Percentiles rank a stretch among this genome's conserved stretches.
These are phyloP conservation scores for Pterois miles DNA, from an alignment of 2,797 vertebrate genomes.

Conservation along the genomic window DNA sequence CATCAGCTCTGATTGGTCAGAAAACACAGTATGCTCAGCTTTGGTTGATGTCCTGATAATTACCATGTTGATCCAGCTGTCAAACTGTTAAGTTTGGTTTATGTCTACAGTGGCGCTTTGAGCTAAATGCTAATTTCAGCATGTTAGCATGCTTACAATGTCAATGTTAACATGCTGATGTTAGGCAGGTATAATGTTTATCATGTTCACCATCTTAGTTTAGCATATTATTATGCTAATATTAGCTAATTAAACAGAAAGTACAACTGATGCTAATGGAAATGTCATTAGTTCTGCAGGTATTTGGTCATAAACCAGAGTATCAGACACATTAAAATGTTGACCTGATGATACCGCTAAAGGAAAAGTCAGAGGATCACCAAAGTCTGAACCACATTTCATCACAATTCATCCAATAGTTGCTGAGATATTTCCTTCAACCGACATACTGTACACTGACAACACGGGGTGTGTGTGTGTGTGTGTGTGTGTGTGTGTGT, in stretches of 20 bases:
- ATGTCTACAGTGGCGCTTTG: too few relatives aligned
- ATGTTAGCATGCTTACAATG: too few relatives aligned
- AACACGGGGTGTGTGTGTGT: background rate
- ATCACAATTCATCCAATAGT: background rate
- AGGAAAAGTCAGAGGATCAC: too few relatives aligned
- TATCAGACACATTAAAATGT: too few relatives aligned
- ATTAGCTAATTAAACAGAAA: background rate
- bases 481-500: too few relatives aligned
- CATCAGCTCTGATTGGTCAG: constrained; percentile 86
- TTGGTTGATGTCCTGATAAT: background rate
- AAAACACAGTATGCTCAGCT: background rate
- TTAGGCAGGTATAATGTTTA: background rate
- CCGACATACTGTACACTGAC: background rate
- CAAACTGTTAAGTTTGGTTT: too few relatives aligned
- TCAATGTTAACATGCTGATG: too few relatives aligned
- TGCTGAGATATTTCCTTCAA: background rate
- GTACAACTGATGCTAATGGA: background rate
- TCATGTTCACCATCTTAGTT: background rate
- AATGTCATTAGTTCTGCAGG: background rate
- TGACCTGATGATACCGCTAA: too few relatives aligned
- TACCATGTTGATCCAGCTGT: background rate
- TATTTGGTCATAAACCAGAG: too few relatives aligned
- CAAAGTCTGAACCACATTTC: too few relatives aligned
- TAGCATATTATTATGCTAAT: too few relatives aligned
- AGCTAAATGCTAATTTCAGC: too few relatives aligned